Base-by-base conservation (phyloP, 2,888 invertebrate genomes). In the Hemicrepidius hirtus region DNA sequence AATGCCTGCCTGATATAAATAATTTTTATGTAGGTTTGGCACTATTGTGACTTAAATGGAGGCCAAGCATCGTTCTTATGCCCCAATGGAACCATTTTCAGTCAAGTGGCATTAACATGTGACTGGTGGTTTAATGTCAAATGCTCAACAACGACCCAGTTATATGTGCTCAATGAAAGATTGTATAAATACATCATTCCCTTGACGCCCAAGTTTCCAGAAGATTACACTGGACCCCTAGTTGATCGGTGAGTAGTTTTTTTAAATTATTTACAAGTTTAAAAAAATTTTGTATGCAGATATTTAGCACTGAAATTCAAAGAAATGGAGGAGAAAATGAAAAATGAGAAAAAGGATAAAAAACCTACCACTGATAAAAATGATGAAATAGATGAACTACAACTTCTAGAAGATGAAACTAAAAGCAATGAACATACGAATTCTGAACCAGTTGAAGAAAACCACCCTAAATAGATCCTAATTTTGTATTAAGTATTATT, bases 71-170 rank as follows among this genome's bases (percentile, higher is more conserved):
- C 96, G 2, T 96, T 96, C 85, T 87, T 96, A 37, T 96, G 96
- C 81, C 96, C 96, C 57, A 96, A 96, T 84, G 96, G 96, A 40
- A 96, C 96, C 2, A 95, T 96, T 82, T 96, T 96, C 87, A 95
- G 94, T 77, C 96, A 96, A 88, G 94, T 95, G 12, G 95, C 93
- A 0, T 87, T 96, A 49, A 96, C 96, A 0, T 96, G 96, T 82
- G 96, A 96, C 85, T 96, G 96, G 96, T 96, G 96, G 96, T 96
- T 95, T 86, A 96, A 96, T 84, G 96, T 96, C 0, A 93, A 94
- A 80, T 96, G 96, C 84, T 91, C 94, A 24, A 91, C 93, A 12
- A 95, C 96, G 0, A 88, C 94, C 0, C 96, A 96, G 84, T 89
- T 95, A 0, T 96, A 96, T 85, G 96, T 96, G 1, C 88, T 96